These are phyloP conservation scores for Parochlus steinenii DNA, from an alignment of 2,888 invertebrate genomes.

Conservation along the genomic window DNA sequence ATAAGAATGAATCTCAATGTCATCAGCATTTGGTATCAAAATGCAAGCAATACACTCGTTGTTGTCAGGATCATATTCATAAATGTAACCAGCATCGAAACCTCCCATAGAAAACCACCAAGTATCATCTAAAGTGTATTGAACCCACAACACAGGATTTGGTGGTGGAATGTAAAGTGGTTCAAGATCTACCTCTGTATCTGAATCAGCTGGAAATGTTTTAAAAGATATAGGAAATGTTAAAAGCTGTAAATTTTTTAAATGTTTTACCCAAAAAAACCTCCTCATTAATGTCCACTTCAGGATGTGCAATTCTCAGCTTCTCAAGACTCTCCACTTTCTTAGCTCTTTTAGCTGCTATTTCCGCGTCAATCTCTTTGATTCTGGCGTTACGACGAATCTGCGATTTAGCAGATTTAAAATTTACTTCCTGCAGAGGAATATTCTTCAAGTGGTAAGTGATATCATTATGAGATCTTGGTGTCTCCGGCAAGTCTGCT, in stretches of 20 bases:
- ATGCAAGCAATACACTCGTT: constrained; percentile 31
- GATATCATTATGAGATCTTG: constrained; percentile 30
- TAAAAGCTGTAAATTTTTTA: neutral
- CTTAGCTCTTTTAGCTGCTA: constrained; percentile 33
- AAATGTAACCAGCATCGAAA: constrained; percentile 49
- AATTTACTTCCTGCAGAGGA: constrained; percentile 29
- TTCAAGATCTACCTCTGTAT: constrained; percentile 35
- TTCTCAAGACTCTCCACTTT: constrained; percentile 41
- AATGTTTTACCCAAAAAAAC: constrained; percentile 37
- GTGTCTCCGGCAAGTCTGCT: constrained; percentile 30
- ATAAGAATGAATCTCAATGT: constrained; percentile 38
- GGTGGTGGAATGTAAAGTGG: constrained; percentile 39
- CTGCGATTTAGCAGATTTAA: constrained; percentile 41
- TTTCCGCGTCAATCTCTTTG: constrained; percentile 34
- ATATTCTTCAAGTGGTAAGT: constrained; percentile 30
- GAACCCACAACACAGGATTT: constrained; percentile 39
- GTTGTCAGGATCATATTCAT: constrained; percentile 36
- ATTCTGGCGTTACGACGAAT: constrained; percentile 41
- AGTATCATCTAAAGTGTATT: constrained; percentile 33
- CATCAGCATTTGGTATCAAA: constrained; percentile 34
- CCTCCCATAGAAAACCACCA: constrained; percentile 46
- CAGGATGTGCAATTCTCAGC: constrained; percentile 38
- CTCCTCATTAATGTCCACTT: constrained; percentile 41
- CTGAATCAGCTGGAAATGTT: constrained; percentile 34
- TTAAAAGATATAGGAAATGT: neutral